A percentile compares a stretch with the other conserved stretches of the same genome.
Evolutionary conservation across 2,797 vertebrate genomes (phyloP).

Genomic region (Masticophis lateralis): DNA sequence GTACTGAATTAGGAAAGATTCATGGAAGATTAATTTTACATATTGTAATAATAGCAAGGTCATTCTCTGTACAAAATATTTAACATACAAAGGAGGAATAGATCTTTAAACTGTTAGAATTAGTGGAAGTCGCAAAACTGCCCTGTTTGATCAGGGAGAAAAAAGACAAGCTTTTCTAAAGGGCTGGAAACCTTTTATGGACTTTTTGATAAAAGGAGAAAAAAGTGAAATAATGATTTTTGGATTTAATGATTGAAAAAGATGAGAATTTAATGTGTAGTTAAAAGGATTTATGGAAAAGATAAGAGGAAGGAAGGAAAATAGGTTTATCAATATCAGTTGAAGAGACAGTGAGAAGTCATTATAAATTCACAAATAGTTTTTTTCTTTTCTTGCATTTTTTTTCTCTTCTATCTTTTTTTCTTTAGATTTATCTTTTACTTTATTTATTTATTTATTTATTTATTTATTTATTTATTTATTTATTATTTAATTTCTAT

Average conservation of each 20-base stretch:
- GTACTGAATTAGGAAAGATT: not conserved
- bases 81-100: not conserved
- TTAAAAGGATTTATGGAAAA: not conserved
- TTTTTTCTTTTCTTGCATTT: not conserved
- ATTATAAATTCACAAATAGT: not conserved
- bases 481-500: no score
- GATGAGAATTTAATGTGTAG: not conserved
- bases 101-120: not conserved
- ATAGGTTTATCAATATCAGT: not conserved
- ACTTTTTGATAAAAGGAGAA: not conserved
- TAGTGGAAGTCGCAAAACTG: not conserved
- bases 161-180: not conserved
- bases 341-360: not conserved
- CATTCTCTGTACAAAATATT: not conserved
- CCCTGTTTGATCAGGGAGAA: not conserved
- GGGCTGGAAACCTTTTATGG: not conserved
- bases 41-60: not conserved
- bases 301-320: not conserved
- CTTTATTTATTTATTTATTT: no score
- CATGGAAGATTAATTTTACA: not conserved
- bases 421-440: not conserved
- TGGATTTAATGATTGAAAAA: not conserved
- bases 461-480: no score
- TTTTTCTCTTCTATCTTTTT: not conserved
- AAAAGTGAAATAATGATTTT: not conserved